Conservation (phyloP, 92 coral and sea anemone genomes). For the Palythoa heliodiscus region DNA sequence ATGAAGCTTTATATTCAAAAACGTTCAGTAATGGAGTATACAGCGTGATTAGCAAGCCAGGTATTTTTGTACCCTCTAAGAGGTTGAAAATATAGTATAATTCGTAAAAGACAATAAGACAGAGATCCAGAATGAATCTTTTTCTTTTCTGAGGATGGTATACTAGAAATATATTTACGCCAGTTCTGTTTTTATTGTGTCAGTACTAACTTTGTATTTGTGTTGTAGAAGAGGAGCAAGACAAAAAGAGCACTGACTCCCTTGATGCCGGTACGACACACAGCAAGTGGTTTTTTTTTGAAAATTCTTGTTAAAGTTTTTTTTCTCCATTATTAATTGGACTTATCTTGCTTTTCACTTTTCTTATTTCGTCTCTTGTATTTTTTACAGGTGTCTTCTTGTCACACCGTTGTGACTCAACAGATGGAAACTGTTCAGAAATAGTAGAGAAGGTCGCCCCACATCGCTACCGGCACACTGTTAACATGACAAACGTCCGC, state of each 20-base stretch:
- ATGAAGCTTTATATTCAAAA: too few relatives aligned
- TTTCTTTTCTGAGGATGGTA: not conserved
- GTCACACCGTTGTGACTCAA: constrained; percentile 13
- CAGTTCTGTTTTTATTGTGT: not conserved
- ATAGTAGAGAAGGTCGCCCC: constrained; percentile 34
- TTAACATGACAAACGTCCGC: constrained; percentile 31
- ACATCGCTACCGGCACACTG: constrained; percentile 51
- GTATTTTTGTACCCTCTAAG: too few relatives aligned
- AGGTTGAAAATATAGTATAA: too few relatives aligned
- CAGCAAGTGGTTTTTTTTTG: not conserved
- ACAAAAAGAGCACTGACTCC: constrained; percentile 23
- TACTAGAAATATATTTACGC: not conserved
- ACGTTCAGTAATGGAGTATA: too few relatives aligned
- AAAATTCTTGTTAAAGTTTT: not conserved
- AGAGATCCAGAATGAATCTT: not conserved
- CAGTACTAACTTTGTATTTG: not conserved
- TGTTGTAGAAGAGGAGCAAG: constrained; percentile 27
- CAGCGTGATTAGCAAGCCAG: too few relatives aligned
- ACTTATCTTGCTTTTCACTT: too few relatives aligned
- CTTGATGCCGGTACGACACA: constrained; percentile 33
- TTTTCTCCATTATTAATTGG: not conserved
- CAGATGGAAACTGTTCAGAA: constrained; percentile 40
- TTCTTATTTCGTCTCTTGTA: not conserved
- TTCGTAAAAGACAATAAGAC: too few relatives aligned
- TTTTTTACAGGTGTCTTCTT: constrained; percentile 10